Percentiles rank a stretch among this genome's conserved stretches.
phyloP scores from a whole-genome alignment of 2,888 invertebrate species.

The Mesorhabditis sp. region DNA sequence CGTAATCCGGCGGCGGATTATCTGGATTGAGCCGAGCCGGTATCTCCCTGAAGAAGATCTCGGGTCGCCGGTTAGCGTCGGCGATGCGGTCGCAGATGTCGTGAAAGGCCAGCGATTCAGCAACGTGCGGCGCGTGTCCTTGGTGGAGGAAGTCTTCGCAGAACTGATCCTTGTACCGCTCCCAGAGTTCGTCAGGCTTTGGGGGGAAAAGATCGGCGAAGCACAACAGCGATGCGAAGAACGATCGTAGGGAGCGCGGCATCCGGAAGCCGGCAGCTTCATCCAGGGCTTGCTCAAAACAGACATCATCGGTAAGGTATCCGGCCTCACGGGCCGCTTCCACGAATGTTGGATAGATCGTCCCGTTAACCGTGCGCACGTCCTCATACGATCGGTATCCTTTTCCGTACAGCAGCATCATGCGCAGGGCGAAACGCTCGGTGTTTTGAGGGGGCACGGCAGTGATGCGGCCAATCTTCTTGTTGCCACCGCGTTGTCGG shows the following conservation, averaged over 20 bases:
- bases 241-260: conserved; percentile 14
- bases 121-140: conserved; percentile 10
- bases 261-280: conserved; percentile 15
- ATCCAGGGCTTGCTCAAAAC: conserved; percentile 11
- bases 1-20: not conserved
- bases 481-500: not conserved
- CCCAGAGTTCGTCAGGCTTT: conserved; percentile 17
- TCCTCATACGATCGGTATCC: conserved; percentile 36
- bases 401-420: conserved; percentile 17
- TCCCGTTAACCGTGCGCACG: conserved; percentile 31
- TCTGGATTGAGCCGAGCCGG: not conserved
- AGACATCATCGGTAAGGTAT: conserved; percentile 16
- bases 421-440: conserved; percentile 20
- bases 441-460: conserved; percentile 20
- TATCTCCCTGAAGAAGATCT: not conserved
- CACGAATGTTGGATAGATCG: conserved; percentile 18
- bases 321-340: conserved; percentile 17
- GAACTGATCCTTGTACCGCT: conserved; percentile 9
- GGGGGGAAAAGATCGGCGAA: conserved; percentile 15
- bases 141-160: conserved; percentile 17
- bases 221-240: conserved; percentile 21
- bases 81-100: conserved; percentile 7
- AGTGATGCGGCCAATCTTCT: conserved; percentile 23
- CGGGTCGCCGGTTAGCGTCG: not conserved
- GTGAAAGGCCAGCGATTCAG: conserved; percentile 13